phyloP scores from a whole-genome alignment of 2,113 vertebrate genomes.

The Tachysurus vachellii region DNA sequence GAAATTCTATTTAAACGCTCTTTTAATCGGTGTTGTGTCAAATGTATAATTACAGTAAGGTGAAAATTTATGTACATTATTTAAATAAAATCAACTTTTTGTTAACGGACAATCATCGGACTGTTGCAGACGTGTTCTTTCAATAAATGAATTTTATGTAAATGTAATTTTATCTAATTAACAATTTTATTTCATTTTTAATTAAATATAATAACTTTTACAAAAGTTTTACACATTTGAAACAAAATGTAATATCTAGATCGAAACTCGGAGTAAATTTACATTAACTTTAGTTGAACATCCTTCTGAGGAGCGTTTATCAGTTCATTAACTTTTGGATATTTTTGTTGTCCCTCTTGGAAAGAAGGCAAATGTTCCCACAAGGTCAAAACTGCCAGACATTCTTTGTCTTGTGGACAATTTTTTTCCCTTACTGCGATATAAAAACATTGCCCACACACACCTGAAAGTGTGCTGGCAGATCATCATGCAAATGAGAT shows the following conservation, averaged over 20 bases:
- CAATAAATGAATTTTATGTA: too few species aligned
- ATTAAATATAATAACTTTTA: too few species aligned
- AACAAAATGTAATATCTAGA: not conserved
- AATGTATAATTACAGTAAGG: constrained; percentile 71
- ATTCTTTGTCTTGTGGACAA: not conserved
- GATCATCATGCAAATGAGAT: constrained; percentile 3
- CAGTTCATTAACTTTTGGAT: not conserved
- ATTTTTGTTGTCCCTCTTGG: not conserved
- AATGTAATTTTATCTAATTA: too few species aligned
- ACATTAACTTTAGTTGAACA: not conserved
- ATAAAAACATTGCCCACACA: not conserved
- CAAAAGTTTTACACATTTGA: too few species aligned
- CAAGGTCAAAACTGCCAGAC: not conserved
- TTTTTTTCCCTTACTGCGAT: not conserved
- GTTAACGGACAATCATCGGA: constrained; percentile 69
- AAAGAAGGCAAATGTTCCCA: not conserved
- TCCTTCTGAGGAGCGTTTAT: not conserved
- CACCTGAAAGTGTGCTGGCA: not conserved
- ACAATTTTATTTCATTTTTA: too few species aligned
- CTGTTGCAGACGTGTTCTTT: constrained; percentile 77
- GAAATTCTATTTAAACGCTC: constrained; percentile 43
- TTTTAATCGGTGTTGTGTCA: constrained; percentile 68
- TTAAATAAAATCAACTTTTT: constrained; percentile 73
- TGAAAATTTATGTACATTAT: constrained; percentile 79
- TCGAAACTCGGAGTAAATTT: not conserved